Percentiles rank a stretch among this genome's conserved stretches.
phyloP scores from a whole-genome alignment of 1,140 invertebrate genomes.

The Neodiprion pinetum region DNA sequence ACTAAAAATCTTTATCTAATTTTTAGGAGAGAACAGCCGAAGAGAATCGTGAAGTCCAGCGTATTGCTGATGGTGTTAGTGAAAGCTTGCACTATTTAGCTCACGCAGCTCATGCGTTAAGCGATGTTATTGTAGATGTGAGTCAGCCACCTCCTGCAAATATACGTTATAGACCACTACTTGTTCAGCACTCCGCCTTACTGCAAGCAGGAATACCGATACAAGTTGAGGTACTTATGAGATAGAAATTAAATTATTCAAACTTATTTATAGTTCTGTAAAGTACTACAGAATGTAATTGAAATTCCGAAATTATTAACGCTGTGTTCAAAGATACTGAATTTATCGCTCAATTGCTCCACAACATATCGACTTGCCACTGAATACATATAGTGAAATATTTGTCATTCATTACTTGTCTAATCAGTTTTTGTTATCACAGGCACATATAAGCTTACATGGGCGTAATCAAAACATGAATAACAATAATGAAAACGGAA shows the following conservation, averaged over 20 bases:
- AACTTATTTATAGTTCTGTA: neutral
- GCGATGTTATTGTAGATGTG: constrained; percentile 82
- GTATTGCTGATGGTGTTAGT: constrained; percentile 74
- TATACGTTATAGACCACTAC: constrained; percentile 74
- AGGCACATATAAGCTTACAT: constrained; percentile 66
- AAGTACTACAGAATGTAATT: no score
- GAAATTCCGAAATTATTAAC: neutral
- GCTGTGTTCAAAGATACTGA: neutral
- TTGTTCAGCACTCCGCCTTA: constrained; percentile 74
- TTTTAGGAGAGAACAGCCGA: neutral
- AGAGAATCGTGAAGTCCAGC: constrained; percentile 61
- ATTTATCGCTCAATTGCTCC: no score
- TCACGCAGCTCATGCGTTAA: constrained; percentile 87
- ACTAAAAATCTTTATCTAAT: no score
- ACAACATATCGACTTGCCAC: no score
- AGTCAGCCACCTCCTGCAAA: constrained; percentile 71
- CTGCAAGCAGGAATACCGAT: constrained; percentile 71
- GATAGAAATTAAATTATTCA: neutral
- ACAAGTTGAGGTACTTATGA: constrained; percentile 64
- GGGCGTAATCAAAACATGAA: constrained; percentile 47
- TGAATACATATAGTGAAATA: constrained; percentile 12
- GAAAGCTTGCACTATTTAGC: constrained; percentile 83
- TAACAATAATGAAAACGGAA: constrained; percentile 44
- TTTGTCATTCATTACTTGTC: constrained; percentile 15
- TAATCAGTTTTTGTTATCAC: constrained; percentile 19